phyloP scores from a whole-genome alignment of 2,797 vertebrate genomes.

The Sebastolobus alascanus region DNA sequence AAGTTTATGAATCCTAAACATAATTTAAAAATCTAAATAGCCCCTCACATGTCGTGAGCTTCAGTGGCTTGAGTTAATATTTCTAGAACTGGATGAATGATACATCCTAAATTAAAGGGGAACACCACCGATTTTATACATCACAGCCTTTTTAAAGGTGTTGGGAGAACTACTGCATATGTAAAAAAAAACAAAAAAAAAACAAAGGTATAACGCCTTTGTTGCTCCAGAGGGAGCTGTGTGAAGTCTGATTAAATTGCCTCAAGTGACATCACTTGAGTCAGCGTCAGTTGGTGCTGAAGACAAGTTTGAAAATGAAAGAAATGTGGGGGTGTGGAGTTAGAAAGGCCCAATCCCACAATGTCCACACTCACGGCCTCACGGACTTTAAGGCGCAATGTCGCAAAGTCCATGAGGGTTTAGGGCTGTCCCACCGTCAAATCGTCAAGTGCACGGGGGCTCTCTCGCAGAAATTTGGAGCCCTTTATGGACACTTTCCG shows the following conservation, averaged over 20 bases:
- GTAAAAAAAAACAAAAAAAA: neutral
- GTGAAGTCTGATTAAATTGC: conserved; percentile 8
- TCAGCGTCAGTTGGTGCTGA: neutral
- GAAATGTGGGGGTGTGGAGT: neutral
- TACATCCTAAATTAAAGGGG: neutral
- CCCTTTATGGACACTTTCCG: no score
- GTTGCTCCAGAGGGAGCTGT: conserved; percentile 1
- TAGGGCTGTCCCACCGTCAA: no score
- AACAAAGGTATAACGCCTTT: neutral
- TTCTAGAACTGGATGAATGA: neutral
- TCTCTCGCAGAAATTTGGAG: no score
- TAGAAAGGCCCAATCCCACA: neutral
- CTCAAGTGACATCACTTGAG: conserved; percentile 6
- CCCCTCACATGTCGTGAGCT: neutral
- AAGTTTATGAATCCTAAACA: neutral
- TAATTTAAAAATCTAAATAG: neutral
- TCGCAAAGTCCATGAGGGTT: no score
- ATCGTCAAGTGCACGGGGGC: no score
- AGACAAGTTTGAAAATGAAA: neutral
- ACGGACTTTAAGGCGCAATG: no score
- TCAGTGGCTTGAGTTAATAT: neutral
- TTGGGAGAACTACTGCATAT: neutral
- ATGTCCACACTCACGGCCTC: no score
- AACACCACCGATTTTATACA: neutral
- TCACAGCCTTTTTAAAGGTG: conserved; percentile 12